Evolutionary conservation across 2,797 vertebrate genomes (phyloP), one percentile per base, ranked within the genome.

Genomic region (Podarcis lilfordi): DNA sequence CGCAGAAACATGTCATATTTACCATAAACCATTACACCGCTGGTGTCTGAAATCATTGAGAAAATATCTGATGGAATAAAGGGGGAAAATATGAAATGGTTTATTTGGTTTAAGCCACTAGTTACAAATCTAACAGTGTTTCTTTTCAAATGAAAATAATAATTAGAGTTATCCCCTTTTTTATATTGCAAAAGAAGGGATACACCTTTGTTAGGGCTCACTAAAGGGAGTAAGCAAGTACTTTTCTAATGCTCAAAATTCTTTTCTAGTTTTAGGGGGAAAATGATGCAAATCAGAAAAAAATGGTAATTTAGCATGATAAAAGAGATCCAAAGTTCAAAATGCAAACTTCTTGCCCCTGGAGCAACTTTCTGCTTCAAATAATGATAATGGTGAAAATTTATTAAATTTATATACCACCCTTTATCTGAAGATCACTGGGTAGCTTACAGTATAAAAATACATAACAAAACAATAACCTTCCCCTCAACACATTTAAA

Each of bases 41-140:
- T 96, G 84, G 98, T 97, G 96, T 99, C 98, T 0, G 99, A 99
- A 94, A 99, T 98, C 97, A 98, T 98, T 78, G 99, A 99, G 97
- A 99, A 99, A 96, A 99, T 98, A 97, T 99, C 99, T 99, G 96
- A 91, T 87, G 93, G 86, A 69, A 92, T 89, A 5, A 93, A 87
- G 88, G 86, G 17, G 37, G 35, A 89, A 91, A 25, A 43, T 82
- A 85, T 89, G 8, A 43, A 87, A 50, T 87, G 3, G 71, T 72
- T 15, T 85, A 32, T 55, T 87, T 94, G 77, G 91, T 72, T 32
- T 32, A 50, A 92, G 74, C 74, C 80, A 43, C 5, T 35, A 59
- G 45, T 84, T 32, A 84, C 13, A 85, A 88, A 82, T 72, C 84
- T 82, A 88, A 10, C 6, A 90, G 11, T 2, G 69, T 19, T n/a